Conservation (phyloP, 2,113 vertebrate species). For the Etheostoma cragini region DNA sequence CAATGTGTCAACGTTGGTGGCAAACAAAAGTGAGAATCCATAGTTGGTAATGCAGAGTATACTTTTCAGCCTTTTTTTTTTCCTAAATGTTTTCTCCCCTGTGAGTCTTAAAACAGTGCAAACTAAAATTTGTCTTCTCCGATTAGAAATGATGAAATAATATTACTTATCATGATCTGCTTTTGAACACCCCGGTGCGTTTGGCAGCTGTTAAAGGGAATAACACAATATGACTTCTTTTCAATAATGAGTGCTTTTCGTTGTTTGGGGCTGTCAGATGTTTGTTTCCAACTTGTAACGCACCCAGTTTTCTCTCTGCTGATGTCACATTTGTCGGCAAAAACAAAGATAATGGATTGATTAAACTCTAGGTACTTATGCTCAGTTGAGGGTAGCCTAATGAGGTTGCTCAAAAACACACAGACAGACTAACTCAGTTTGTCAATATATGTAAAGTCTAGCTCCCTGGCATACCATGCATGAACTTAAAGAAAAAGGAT, state of each 20-base stretch:
- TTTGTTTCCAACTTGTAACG: conserved; percentile 16
- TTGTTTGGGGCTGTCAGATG: not conserved
- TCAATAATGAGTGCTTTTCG: conserved; percentile 44
- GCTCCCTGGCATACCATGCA: not conserved
- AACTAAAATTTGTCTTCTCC: conserved; percentile 5
- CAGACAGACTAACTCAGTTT: not conserved
- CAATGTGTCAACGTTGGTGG: not conserved
- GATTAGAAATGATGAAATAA: conserved; percentile 14
- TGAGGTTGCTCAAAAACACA: not conserved
- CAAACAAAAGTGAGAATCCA: not conserved
- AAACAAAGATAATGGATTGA: conserved; percentile 20
- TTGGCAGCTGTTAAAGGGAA: conserved; percentile 53
- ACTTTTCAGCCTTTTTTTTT: not conserved
- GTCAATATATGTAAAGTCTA: not conserved
- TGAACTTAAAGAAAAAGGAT: not conserved
- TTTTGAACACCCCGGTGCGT: conserved; percentile 30
- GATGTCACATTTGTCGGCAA: conserved; percentile 15
- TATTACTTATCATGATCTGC: conserved; percentile 53
- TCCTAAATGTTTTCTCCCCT: not conserved
- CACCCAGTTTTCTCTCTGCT: not conserved
- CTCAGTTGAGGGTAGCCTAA: not conserved
- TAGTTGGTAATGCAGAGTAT: not conserved
- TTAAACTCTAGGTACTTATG: not conserved
- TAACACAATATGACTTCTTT: conserved; percentile 20
- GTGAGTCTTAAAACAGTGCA: not conserved